Conservation (phyloP, 2,113 vertebrate species). For the Cochlearius cochlearius region DNA sequence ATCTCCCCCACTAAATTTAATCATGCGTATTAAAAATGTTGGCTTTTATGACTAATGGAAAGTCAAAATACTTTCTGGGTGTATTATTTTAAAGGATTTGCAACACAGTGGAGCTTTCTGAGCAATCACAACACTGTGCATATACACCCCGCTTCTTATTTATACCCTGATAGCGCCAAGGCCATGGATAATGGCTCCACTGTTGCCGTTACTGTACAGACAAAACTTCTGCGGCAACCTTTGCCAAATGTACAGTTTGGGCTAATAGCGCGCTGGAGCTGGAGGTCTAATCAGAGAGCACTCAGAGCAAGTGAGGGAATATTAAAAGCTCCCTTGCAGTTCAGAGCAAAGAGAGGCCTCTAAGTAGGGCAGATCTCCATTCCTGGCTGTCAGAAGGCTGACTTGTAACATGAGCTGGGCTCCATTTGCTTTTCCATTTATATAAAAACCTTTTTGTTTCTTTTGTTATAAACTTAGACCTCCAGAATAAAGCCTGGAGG, state of each 20-base stretch:
- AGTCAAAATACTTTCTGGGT: background rate
- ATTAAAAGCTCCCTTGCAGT: conserved; percentile 32
- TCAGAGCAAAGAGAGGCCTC: conserved; percentile 50
- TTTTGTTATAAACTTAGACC: conserved; percentile 67
- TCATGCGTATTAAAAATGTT: background rate
- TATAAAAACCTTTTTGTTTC: conserved; percentile 70
- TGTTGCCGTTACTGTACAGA: conserved; percentile 10
- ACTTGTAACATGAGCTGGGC: conserved; percentile 63
- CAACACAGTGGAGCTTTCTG: background rate
- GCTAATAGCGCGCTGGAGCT: background rate
- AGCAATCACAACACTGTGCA: background rate
- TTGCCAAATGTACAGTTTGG: conserved; percentile 29
- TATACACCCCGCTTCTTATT: background rate
- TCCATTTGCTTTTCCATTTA: conserved; percentile 65
- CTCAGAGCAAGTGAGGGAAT: conserved; percentile 33
- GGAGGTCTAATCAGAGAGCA: conserved; percentile 46
- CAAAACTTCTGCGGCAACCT: background rate
- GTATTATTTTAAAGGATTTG: conserved; percentile 30
- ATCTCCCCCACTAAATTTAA: conserved; percentile 1
- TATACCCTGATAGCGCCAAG: background rate
- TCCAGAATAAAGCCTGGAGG: conserved; percentile 51
- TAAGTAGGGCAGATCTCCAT: conserved; percentile 52
- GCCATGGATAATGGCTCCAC: background rate
- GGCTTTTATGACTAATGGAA: conserved; percentile 27
- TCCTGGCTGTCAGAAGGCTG: conserved; percentile 61